Conservation (phyloP, 1,140 invertebrate species). For the Ephestia elutella region DNA sequence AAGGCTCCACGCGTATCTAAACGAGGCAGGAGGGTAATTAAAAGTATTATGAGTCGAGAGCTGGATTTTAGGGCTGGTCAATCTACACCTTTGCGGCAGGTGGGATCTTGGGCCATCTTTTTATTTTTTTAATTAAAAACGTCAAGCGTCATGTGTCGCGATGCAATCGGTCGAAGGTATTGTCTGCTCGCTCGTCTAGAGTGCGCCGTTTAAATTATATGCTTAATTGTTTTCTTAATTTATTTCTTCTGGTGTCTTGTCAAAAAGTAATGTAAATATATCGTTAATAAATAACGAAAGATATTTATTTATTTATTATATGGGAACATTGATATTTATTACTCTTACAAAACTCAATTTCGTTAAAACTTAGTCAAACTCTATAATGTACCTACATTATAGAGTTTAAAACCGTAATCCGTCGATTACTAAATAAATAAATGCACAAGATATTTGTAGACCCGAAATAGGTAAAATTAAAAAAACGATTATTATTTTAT, state of each 20-base stretch:
- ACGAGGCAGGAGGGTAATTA: conserved; percentile 20
- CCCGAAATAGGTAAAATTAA: too few relatives aligned
- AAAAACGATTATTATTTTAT: too few relatives aligned
- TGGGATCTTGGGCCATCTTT: conserved; percentile 48
- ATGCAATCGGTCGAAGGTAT: conserved; percentile 47
- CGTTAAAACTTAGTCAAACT: too few relatives aligned
- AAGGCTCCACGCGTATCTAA: conserved; percentile 10
- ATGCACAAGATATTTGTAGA: too few relatives aligned
- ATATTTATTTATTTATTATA: too few relatives aligned
- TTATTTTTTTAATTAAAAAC: conserved; percentile 54
- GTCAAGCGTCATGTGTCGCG: conserved; percentile 58
- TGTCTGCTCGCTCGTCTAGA: conserved; percentile 14
- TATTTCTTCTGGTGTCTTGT: neutral
- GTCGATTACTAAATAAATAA: too few relatives aligned
- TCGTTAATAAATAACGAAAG: too few relatives aligned
- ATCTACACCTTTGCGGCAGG: conserved; percentile 66
- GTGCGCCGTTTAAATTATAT: conserved; percentile 15
- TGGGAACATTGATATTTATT: too few relatives aligned
- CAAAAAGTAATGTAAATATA: too few relatives aligned
- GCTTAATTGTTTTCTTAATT: neutral
- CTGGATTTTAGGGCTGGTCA: conserved; percentile 50
- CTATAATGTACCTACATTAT: too few relatives aligned
- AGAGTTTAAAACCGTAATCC: too few relatives aligned
- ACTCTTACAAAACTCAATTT: too few relatives aligned
- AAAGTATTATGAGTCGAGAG: conserved; percentile 22